These are phyloP conservation scores for Argyrosomus regius DNA, from an alignment of 2,797 vertebrate species.

Conservation along the genomic window DNA sequence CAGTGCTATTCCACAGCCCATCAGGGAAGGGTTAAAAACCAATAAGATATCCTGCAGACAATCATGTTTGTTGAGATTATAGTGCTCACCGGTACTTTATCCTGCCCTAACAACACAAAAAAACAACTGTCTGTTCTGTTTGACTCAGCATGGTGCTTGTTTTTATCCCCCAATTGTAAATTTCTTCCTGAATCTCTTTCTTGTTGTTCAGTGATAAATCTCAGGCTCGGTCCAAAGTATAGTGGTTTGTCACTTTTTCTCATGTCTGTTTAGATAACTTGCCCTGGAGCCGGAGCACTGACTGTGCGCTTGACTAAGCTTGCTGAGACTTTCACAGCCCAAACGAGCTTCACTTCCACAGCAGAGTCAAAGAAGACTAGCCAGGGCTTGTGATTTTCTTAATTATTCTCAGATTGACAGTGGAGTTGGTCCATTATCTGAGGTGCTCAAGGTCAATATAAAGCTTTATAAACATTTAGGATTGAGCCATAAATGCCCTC, in stretches of 20 bases:
- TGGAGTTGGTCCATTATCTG: constrained; percentile 11
- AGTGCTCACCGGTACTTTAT: constrained; percentile 19
- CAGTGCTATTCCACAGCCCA: constrained; percentile 8
- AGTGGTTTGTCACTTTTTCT: constrained; percentile 57
- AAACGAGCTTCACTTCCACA: constrained; percentile 37
- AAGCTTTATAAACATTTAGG: constrained; percentile 3
- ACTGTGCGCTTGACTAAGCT: constrained; percentile 43
- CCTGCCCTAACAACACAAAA: constrained; percentile 6
- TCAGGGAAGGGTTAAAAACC: constrained; percentile 14
- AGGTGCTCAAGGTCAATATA: not conserved
- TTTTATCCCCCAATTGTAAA: not conserved
- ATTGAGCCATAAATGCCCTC: not conserved
- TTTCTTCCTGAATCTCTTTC: constrained; percentile 1
- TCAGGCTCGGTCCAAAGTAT: constrained; percentile 13
- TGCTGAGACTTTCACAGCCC: constrained; percentile 23
- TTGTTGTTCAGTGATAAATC: constrained; percentile 29
- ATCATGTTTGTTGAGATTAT: constrained; percentile 24
- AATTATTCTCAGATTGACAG: not conserved
- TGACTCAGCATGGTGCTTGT: not conserved
- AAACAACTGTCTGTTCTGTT: constrained; percentile 10
- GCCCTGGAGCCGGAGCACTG: not conserved
- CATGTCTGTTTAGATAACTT: constrained; percentile 49
- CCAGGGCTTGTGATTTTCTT: constrained; percentile 11
- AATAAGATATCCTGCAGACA: constrained; percentile 8
- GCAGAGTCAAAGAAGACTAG: constrained; percentile 18